phyloP scores from a whole-genome alignment of 2,113 vertebrate species.

The Bos indicus region DNA sequence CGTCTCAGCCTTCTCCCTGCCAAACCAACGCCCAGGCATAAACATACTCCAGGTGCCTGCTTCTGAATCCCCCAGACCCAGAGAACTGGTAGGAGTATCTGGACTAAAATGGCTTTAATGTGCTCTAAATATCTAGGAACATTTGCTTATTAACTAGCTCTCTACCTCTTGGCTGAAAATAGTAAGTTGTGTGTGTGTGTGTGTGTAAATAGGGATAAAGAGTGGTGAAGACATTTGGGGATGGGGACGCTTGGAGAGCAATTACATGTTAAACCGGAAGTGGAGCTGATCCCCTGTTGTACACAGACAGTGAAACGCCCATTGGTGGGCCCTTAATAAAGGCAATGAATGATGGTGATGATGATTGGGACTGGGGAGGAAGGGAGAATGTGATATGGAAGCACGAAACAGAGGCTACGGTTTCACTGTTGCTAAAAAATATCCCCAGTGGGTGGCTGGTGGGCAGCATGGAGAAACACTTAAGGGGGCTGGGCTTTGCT shows the following conservation, averaged over 20 bases:
- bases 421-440: background rate
- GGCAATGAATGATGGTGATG: background rate
- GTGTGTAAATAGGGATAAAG: background rate
- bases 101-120: background rate
- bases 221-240: background rate
- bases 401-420: background rate
- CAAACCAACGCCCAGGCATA: background rate
- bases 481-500: background rate
- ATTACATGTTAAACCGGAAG: background rate
- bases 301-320: background rate
- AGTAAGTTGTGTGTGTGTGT: background rate
- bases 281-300: rapidly evolving
- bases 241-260: background rate
- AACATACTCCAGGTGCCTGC: background rate
- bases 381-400: background rate
- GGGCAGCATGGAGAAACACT: slow-evolving; percentile 4
- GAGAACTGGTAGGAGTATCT: background rate
- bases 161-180: background rate
- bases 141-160: background rate
- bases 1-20: background rate
- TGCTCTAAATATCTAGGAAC: background rate
- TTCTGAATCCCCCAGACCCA: background rate
- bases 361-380: background rate
- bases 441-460: background rate
- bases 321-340: background rate